Evolutionary conservation across 2,888 invertebrate genomes (phyloP), one percentile per base, ranked within the genome.

Genomic region (Eupithecia tripunctaria): DNA sequence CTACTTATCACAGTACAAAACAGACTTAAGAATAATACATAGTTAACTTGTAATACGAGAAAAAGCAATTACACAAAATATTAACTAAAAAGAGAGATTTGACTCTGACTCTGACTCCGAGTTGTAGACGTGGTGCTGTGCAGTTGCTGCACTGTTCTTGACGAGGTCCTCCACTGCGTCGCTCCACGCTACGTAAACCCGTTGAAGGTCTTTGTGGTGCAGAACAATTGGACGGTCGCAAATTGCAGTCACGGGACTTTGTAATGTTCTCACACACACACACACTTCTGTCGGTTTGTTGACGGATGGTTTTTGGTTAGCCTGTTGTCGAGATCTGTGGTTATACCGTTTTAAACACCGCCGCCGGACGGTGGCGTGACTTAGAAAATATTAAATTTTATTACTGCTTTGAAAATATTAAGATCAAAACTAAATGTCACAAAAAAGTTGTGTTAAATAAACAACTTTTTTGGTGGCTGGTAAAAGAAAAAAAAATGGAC

Each of bases 141-240:
- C 6, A 18, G 60, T 63, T 25, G 65, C 27, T 47, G 36, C 38
- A 36, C 67, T 36, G 51, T 36, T 21, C 25, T 10, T 41, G 0
- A 15, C 41, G 4, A 15, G 5, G 41, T 15, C 15, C 63, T n/a
- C 1, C 25, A 8, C 38, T 38, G 38, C 36, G 36, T 29, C 62
- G 0, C 21, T n/a, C 25, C 29, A 10, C 36, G 43, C 27, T 56
- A 32, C 69, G 73, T 72, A 72, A 72, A 68, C 65, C 65, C 70
- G 63, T 68, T 18, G 14, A 27, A 64, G 70, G 56, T 21, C 66
- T 70, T 70, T 63, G 68, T 67, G 66, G 72, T 60, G 36, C 63
- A 63, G 74, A 65, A 67, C 74, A 63, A 67, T 69, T 32, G 72
- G 72, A 66, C 70, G 47, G 56, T 51, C 68, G 72, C 70, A 60